Conservation (phyloP, 1,140 invertebrate species). For the Scylla paramamosain region DNA sequence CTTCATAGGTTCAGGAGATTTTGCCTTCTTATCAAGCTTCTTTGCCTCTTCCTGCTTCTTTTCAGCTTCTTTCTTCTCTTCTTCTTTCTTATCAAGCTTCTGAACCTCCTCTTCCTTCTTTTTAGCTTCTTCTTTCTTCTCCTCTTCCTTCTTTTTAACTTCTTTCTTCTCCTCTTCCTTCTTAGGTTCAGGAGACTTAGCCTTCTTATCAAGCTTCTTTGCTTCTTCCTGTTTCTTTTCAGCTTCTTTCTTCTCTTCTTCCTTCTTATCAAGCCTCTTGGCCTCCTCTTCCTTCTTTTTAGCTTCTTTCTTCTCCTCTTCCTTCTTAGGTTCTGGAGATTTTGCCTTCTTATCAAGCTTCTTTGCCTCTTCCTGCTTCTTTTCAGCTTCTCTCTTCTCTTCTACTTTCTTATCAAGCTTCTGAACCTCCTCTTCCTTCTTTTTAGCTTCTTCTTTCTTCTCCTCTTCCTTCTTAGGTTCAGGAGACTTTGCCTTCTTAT, state of each 20-base stretch:
- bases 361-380: not conserved
- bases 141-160: not conserved
- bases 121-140: not conserved
- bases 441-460: not conserved
- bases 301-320: not conserved
- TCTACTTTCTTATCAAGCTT: not conserved
- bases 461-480: not conserved
- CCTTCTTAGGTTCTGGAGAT: not conserved
- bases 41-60: conserved; percentile 21
- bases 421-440: not conserved
- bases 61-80: not conserved
- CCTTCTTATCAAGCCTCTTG: not conserved
- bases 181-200: not conserved
- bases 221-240: not conserved
- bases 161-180: not conserved
- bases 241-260: not conserved
- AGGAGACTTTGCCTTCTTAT: not conserved
- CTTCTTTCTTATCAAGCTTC: no score
- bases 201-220: not conserved
- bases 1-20: not conserved
- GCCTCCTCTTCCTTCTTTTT: not conserved
- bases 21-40: not conserved
- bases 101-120: not conserved
- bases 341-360: not conserved
- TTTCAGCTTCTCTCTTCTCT: not conserved